These are phyloP conservation scores for Eptesicus fuscus DNA, from an alignment of 2,113 vertebrate species.

Conservation along the genomic window DNA sequence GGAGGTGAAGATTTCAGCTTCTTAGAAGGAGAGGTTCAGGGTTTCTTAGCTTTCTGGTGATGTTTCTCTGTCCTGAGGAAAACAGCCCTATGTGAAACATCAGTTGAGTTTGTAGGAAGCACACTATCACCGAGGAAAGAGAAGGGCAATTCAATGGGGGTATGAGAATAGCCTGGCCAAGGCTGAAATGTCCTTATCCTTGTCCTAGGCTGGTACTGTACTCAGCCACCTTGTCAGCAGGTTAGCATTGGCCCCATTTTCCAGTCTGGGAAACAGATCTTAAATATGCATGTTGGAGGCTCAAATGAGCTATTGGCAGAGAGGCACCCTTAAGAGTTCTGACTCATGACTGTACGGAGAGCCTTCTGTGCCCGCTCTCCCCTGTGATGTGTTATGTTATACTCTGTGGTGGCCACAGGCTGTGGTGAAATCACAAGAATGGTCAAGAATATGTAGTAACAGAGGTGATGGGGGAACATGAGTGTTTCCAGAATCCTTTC, in stretches of 20 bases:
- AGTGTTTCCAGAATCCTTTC: neutral
- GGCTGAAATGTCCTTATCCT: neutral
- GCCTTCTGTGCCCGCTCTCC: neutral
- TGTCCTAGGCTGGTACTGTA: neutral
- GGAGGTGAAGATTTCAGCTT: neutral
- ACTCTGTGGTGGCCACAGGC: neutral
- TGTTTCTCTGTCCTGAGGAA: neutral
- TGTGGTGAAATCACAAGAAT: neutral
- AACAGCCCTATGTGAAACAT: neutral
- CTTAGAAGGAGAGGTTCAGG: neutral
- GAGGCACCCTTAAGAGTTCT: neutral
- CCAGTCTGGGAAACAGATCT: neutral
- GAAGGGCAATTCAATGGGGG: neutral
- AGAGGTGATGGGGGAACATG: neutral
- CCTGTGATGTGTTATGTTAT: neutral
- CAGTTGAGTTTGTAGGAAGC: neutral
- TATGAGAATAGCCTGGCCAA: neutral
- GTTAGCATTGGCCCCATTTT: neutral
- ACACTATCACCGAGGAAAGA: neutral
- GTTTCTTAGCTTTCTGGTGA: slow-evolving; percentile 10
- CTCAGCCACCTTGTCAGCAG: neutral
- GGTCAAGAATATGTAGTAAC: neutral
- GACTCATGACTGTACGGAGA: neutral
- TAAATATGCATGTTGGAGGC: neutral
- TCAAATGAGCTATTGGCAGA: neutral